Evolutionary conservation across 1,140 invertebrate species (phyloP), one percentile per base, ranked within the genome.

Genomic region (Phymastichus coffea): DNA sequence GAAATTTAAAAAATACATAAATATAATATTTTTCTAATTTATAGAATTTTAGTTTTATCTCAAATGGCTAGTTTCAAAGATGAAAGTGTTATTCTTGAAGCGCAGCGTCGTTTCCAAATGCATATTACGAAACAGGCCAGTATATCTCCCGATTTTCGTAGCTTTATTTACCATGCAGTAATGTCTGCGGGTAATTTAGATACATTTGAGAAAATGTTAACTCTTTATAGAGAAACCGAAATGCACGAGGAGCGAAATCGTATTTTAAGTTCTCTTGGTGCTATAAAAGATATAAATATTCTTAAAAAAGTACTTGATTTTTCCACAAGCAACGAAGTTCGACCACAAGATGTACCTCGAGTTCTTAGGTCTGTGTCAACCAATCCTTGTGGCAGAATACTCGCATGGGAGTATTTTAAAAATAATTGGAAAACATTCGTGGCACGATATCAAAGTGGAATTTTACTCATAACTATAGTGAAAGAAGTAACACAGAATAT

Each of bases 381-480:
- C 55, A 88, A 87, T 53, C 84, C 84, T 62, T 79, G 84, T 55
- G 94, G 94, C 0, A 85, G 94, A 28, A 85, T 94, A 49, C 76
- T 94, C 41, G 89, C 90, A 1, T 98, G 95, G 95, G 76, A 91
- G 41, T 98, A 93, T 80, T 89, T 97, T 68, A 91, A 95, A 73
- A 84, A 90, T 15, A 91, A 95, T 70, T 90, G 88, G 85, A 77
- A 85, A 44, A 79, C 83, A 38, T 81, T 98, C n/a, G 80, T 87
- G 54, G 83, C 89, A 41, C 83, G 88, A 66, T 95, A 95, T 72
- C 84, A 87, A 79, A 88, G 90, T 37, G 91, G 91, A 4, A 92
- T 88, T 68, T 77, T 96, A 1, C 72, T 95, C 3, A 83, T 89
- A 9, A 83, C 91, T 25, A 80, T 97, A 17, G 87, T 95, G n/a